These are phyloP conservation scores for Tetramorium parvispinum DNA, from an alignment of 1,140 invertebrate genomes.

Conservation along the genomic window DNA sequence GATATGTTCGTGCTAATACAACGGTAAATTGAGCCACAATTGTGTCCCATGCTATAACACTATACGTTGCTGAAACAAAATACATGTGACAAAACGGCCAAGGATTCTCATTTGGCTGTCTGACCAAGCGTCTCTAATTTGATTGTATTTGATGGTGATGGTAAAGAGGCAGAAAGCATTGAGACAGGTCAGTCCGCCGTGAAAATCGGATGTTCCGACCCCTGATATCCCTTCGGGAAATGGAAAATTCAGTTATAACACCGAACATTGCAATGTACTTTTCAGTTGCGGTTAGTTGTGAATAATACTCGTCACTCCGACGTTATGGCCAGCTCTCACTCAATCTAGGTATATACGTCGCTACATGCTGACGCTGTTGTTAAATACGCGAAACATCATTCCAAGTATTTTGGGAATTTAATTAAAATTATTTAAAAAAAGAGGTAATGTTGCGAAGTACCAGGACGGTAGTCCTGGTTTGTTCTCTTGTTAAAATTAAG, in stretches of 20 bases:
- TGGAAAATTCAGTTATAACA: constrained; percentile 72
- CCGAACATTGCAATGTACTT: constrained; percentile 53
- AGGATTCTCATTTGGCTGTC: constrained; percentile 76
- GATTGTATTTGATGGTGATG: constrained; percentile 70
- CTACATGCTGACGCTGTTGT: constrained; percentile 35
- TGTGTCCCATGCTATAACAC: constrained; percentile 22
- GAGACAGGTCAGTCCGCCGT: constrained; percentile 77
- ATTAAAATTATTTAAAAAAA: constrained; percentile 40
- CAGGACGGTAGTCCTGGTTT: not conserved
- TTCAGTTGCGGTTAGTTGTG: constrained; percentile 56
- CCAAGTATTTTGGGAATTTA: constrained; percentile 29
- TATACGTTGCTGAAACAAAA: constrained; percentile 53
- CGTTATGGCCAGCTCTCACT: constrained; percentile 33
- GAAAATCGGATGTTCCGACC: constrained; percentile 71
- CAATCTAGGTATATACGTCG: constrained; percentile 33
- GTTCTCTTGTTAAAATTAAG: constrained; percentile 36
- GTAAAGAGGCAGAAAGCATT: constrained; percentile 64
- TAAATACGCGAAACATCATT: constrained; percentile 6
- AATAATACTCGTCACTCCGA: constrained; percentile 54
- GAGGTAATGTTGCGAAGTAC: not conserved
- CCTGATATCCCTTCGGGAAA: constrained; percentile 38
- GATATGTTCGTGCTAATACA: constrained; percentile 3
- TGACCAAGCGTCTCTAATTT: constrained; percentile 76
- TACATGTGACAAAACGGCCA: constrained; percentile 64
- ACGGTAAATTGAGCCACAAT: constrained; percentile 26